A percentile compares a stretch with the other conserved stretches of the same genome.
Conservation (phyloP, 2,797 vertebrate species). For the Anisognathus igniventris region DNA sequence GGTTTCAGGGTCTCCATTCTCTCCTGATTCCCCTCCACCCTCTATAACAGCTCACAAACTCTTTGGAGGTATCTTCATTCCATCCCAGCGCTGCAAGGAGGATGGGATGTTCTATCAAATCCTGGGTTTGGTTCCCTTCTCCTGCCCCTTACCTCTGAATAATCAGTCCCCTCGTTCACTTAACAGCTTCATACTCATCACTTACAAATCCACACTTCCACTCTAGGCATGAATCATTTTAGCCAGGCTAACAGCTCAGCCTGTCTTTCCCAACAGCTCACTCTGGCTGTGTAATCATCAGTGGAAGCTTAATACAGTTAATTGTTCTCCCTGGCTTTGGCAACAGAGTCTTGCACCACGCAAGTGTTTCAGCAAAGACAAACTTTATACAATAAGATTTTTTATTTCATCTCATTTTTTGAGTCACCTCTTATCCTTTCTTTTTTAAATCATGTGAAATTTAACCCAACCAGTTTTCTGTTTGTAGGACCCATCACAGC, state of each 20-base stretch:
- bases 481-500: not conserved
- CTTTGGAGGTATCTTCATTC: not conserved
- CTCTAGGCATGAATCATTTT: slow-evolving; percentile 14
- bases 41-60: not conserved
- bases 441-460: not conserved
- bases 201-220: not conserved
- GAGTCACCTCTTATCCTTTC: not conserved
- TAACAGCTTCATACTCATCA: not conserved
- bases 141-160: not conserved
- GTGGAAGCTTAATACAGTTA: not conserved
- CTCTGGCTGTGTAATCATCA: not conserved
- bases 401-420: not conserved
- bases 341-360: not conserved
- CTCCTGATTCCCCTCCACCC: not conserved
- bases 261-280: not conserved
- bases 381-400: not conserved
- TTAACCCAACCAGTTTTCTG: not conserved
- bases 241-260: not conserved
- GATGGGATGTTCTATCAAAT: not conserved
- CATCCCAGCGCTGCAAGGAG: not conserved
- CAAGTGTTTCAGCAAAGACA: not conserved
- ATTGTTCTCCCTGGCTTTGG: not conserved
- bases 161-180: not conserved
- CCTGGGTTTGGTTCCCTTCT: not conserved
- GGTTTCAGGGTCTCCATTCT: not conserved